These are phyloP conservation scores for Portunus trituberculatus DNA, from an alignment of 1,140 invertebrate genomes.

Conservation along the genomic window DNA sequence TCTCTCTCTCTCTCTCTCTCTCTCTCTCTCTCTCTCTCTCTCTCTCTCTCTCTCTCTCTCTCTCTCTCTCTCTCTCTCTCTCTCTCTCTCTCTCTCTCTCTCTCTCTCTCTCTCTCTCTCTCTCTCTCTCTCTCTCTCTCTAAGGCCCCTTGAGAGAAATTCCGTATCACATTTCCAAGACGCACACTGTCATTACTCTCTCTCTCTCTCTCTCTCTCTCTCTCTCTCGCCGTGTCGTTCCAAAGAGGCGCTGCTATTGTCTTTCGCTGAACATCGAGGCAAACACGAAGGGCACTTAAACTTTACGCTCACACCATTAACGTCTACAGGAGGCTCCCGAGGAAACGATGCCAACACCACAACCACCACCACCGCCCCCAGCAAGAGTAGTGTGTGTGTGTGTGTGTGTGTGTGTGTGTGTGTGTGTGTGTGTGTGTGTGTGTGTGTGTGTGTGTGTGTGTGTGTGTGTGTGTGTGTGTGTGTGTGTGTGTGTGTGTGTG, in stretches of 20 bases:
- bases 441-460: too few relatives aligned
- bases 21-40: background rate
- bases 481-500: background rate
- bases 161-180: background rate
- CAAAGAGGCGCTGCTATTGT: background rate
- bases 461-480: background rate
- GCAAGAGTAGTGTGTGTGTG: background rate
- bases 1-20: slow-evolving; percentile 11
- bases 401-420: slow-evolving; percentile 20
- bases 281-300: slow-evolving; percentile 13
- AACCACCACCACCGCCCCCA: background rate
- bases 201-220: background rate
- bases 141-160: background rate
- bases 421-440: background rate
- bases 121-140: too few relatives aligned
- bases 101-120: too few relatives aligned
- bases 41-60: background rate
- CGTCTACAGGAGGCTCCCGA: background rate
- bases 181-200: background rate
- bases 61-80: background rate
- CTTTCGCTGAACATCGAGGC: background rate
- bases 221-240: background rate
- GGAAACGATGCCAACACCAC: background rate
- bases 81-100: too few relatives aligned
- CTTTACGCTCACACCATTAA: background rate